phyloP scores from a whole-genome alignment of 64 coral and sea anemone species.

The Stichodactyla helianthus region DNA sequence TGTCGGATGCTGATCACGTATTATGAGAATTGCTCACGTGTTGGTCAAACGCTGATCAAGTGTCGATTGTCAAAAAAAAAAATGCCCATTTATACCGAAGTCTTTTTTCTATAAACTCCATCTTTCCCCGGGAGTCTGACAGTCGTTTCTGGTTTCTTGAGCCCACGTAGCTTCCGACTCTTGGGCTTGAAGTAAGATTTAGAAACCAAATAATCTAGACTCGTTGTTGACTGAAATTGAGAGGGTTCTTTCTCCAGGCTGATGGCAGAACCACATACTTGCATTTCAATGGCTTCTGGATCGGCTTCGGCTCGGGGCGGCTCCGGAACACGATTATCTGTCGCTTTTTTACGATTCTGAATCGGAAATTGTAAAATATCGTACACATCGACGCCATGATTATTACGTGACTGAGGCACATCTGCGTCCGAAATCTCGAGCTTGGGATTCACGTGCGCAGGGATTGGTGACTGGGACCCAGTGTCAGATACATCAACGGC shows the following conservation, averaged over 20 bases:
- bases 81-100: background rate
- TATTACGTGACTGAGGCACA: background rate
- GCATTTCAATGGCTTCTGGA: slow-evolving; percentile 40
- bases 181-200: slow-evolving; percentile 77
- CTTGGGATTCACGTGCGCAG: background rate
- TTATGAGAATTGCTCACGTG: background rate
- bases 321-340: background rate
- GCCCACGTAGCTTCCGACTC: slow-evolving; percentile 52
- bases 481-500: slow-evolving; percentile 8
- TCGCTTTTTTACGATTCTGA: background rate
- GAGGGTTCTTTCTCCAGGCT: slow-evolving; percentile 48
- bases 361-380: background rate
- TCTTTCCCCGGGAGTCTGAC: slow-evolving; percentile 45
- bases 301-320: background rate
- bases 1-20: background rate
- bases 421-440: background rate
- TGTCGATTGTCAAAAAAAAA: too few species aligned
- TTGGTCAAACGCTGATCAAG: too few species aligned
- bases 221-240: slow-evolving; percentile 66
- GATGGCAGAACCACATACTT: slow-evolving; percentile 37
- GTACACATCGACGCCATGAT: background rate
- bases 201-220: slow-evolving; percentile 67
- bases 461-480: slow-evolving; percentile 24
- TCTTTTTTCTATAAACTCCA: slow-evolving; percentile 64
- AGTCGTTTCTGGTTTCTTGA: slow-evolving; percentile 63